Evolutionary conservation across 2,888 invertebrate genomes (phyloP), one percentile per base, ranked within the genome.

Genomic region (Drosophila infuscata): DNA sequence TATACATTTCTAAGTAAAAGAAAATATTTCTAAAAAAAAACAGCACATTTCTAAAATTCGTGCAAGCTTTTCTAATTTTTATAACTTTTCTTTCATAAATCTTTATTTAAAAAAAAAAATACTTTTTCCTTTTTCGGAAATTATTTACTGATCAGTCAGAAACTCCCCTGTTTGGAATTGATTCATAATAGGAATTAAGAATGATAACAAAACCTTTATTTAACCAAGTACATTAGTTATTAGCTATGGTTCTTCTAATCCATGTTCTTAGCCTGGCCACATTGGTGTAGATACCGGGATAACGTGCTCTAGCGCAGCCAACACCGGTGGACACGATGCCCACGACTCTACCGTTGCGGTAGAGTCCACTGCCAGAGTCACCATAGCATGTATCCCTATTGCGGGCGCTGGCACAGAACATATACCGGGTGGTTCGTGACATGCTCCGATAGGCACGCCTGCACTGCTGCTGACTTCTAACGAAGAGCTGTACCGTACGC

Each of bases 211-310:
- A 49, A 11, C 9, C 3, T 53, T 38, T 53, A 25, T 49, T 67
- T 49, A 35, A 32, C 0, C 15, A n/a, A 17, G 20, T 20, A 4
- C 3, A 41, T 48, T 38, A 73, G 56, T 76, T 76, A 35, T 60
- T 15, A 36, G 62, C 46, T 11, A 79, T 77, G 0, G 32, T 11
- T 0, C 4, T 65, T 32, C 8, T 52, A 11, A 75, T 54, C 86
- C 86, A 87, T 0, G 0, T 0, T 0, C 12, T 32, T 0, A 75
- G 15, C 0, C 5, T 17, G 3, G 52, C 0, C 1, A 74, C 56
- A 7, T 33, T 46, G 17, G 96, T 94, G 91, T 97, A 97, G 3
- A 97, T 96, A 0, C 97, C 97, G 0, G 97, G 97, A 83, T 94
- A 95, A 0, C 95, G 94, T 0, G 95, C 94, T 81, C 82, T 65